Conservation (phyloP, 2,113 vertebrate species). For the Eidolon helvum region DNA sequence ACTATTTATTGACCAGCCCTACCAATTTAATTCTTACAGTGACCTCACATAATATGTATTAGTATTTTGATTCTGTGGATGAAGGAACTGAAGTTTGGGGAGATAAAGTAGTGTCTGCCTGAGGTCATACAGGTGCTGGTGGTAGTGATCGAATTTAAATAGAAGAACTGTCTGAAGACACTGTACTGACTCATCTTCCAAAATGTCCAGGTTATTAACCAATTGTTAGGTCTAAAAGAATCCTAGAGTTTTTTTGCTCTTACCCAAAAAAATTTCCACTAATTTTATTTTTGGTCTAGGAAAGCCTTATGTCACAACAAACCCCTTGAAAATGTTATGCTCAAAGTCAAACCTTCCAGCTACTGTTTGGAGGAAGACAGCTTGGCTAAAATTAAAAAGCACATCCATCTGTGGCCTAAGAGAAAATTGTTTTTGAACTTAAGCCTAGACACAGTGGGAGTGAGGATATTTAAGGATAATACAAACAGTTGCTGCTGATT, state of each 20-base stretch:
- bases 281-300: not conserved
- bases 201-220: conserved; percentile 2
- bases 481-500: conserved; percentile 9
- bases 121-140: not conserved
- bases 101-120: not conserved
- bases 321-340: not conserved
- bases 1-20: not conserved
- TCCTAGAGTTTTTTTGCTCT: not conserved
- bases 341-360: conserved; percentile 14
- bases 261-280: not conserved
- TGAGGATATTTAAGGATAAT: conserved; percentile 34
- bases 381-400: conserved; percentile 15
- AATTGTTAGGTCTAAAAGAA: conserved; percentile 8
- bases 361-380: not conserved
- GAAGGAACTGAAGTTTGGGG: not conserved
- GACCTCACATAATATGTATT: not conserved
- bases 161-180: not conserved
- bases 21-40: not conserved
- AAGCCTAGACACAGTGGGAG: conserved; percentile 16
- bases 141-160: conserved; percentile 2
- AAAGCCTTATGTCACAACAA: not conserved
- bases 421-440: conserved; percentile 48
- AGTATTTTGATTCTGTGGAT: not conserved
- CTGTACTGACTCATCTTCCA: conserved; percentile 21
- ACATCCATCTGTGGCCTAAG: not conserved